Evolutionary conservation across 2,797 vertebrate species (phyloP).

Genomic region (Picus viridis): DNA sequence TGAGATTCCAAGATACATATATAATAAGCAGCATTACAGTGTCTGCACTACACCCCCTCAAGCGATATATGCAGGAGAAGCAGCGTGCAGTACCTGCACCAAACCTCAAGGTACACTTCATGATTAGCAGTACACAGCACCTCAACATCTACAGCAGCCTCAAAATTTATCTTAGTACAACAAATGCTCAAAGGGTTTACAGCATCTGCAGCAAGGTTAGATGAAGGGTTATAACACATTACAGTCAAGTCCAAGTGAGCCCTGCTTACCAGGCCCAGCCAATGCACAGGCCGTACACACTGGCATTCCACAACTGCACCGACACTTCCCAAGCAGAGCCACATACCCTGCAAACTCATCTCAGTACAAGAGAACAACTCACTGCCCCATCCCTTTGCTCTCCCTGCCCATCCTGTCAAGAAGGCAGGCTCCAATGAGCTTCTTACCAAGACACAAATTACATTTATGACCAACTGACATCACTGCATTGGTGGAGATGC

Average conservation of each 20-base stretch:
- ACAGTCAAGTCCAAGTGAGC: not conserved
- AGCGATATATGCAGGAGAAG: conserved; percentile 59
- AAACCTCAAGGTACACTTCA: conserved; percentile 63
- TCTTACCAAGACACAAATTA: not conserved
- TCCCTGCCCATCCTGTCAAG: rapidly evolving
- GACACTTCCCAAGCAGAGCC: not conserved
- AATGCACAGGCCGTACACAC: not conserved
- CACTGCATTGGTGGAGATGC: not conserved
- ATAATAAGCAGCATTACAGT: conserved; percentile 44
- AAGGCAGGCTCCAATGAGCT: not conserved
- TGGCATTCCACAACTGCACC: not conserved
- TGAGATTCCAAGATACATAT: conserved; percentile 52
- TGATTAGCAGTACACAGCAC: conserved; percentile 64
- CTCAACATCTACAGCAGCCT: conserved; percentile 67
- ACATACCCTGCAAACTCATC: rapidly evolving
- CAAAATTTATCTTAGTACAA: conserved; percentile 29
- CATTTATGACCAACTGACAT: not conserved
- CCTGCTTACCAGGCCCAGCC: not conserved
- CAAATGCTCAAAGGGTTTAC: conserved; percentile 46
- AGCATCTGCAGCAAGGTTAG: conserved; percentile 43
- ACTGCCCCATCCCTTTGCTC: not conserved
- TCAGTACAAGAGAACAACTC: not conserved
- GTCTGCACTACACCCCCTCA: conserved; percentile 43
- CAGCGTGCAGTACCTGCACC: conserved; percentile 44
- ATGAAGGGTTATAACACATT: not conserved